Evolutionary conservation across 1,140 invertebrate species (phyloP).

Genomic region (Brachionus koreanus): DNA sequence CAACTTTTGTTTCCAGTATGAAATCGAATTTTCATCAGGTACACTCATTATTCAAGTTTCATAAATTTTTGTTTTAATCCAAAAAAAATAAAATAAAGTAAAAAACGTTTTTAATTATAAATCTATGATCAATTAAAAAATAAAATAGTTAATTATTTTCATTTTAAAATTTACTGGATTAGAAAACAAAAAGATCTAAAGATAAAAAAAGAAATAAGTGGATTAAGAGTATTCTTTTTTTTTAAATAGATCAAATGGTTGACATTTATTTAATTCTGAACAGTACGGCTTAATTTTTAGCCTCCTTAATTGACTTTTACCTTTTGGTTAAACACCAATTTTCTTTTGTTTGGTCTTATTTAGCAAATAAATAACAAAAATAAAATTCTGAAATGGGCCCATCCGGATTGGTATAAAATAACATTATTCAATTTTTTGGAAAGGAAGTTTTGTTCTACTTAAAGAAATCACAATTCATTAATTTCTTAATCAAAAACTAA

Average conservation of each 20-base stretch:
- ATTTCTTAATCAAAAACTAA: no score
- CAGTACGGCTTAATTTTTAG: neutral
- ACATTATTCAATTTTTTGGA: no score
- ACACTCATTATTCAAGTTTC: neutral
- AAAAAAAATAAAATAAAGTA: neutral
- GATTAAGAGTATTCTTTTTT: neutral
- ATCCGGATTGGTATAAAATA: no score
- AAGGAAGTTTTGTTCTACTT: no score
- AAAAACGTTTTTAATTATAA: neutral
- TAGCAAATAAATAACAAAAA: no score
- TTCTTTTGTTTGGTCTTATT: no score
- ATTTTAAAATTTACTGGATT: neutral
- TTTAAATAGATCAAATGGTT: neutral
- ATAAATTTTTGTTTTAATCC: neutral
- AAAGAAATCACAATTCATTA: no score
- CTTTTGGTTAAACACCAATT: no score
- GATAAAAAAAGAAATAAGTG: neutral
- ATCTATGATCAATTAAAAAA: neutral
- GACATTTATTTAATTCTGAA: no score
- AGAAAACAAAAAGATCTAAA: neutral
- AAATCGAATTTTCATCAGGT: slow-evolving; percentile 12
- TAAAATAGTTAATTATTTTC: neutral
- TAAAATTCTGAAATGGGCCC: no score
- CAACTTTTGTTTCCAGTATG: slow-evolving; percentile 41
- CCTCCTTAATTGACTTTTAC: no score